Evolutionary conservation across 2,888 invertebrate genomes (phyloP).

Genomic region (Heliothis peltigera): DNA sequence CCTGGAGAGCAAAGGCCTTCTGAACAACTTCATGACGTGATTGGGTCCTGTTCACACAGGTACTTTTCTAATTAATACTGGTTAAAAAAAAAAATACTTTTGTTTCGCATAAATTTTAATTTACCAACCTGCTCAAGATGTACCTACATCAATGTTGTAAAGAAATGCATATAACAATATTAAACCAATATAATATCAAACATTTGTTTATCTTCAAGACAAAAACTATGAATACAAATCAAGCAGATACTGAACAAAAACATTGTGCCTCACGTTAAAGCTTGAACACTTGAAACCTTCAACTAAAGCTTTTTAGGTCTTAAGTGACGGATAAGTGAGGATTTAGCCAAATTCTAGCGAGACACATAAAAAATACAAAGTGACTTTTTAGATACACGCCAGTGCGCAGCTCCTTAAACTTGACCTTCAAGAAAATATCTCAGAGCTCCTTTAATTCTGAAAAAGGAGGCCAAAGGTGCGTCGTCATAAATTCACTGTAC

Average conservation of each 20-base stretch:
- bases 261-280: slow-evolving; percentile 32
- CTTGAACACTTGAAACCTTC: slow-evolving; percentile 39
- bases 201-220: background rate
- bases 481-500: slow-evolving; percentile 18
- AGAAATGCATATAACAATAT: background rate
- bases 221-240: slow-evolving; percentile 50
- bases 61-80: no score
- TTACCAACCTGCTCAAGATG: no score
- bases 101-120: background rate
- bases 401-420: slow-evolving; percentile 8
- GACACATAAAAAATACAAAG: slow-evolving; percentile 48
- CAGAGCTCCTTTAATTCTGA: slow-evolving; percentile 7
- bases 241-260: slow-evolving; percentile 31
- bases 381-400: slow-evolving; percentile 28
- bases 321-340: slow-evolving; percentile 55
- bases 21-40: background rate
- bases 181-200: background rate
- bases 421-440: slow-evolving; percentile 29
- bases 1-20: background rate
- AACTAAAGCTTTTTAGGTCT: slow-evolving; percentile 51
- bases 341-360: slow-evolving; percentile 49
- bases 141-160: background rate
- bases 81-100: no score
- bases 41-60: background rate
- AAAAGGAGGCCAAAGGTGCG: slow-evolving; percentile 10